Evolutionary conservation across 2,797 vertebrate genomes (phyloP).

Genomic region (Siniperca obscura): DNA sequence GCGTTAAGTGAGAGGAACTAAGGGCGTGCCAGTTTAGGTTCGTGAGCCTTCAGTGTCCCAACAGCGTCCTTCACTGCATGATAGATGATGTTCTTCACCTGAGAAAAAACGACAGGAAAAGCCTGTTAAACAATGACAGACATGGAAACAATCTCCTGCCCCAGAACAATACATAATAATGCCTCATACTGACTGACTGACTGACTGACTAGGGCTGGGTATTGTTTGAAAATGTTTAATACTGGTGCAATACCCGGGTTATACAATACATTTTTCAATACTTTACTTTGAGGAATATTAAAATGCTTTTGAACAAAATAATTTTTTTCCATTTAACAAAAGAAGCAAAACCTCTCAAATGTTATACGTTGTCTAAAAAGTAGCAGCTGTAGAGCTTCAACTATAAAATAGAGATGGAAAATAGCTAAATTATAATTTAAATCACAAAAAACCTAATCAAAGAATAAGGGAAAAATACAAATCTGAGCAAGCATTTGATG

Average conservation of each 20-base stretch:
- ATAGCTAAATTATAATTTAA: background rate
- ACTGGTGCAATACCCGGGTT: too few relatives aligned
- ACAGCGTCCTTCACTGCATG: conserved; percentile 99
- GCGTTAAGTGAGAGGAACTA: conserved; percentile 80
- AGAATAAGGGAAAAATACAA: background rate
- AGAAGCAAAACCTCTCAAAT: background rate
- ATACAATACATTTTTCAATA: too few relatives aligned
- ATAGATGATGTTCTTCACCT: conserved; percentile 99
- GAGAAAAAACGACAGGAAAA: conserved; percentile 38
- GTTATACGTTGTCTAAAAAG: background rate
- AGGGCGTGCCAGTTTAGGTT: conserved; percentile 94
- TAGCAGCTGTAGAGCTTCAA: background rate
- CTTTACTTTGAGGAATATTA: background rate
- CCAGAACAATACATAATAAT: background rate
- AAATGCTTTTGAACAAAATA: background rate
- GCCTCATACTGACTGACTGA: background rate
- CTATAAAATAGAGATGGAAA: background rate
- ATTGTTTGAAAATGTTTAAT: too few relatives aligned
- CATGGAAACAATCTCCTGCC: background rate
- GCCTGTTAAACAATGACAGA: conserved; percentile 16
- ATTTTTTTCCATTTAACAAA: background rate
- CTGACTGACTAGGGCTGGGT: background rate
- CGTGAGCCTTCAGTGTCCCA: conserved; percentile 96
- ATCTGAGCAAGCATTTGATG: too few relatives aligned
- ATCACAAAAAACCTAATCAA: too few relatives aligned